These are phyloP conservation scores for Amphiura filiformis DNA, from an alignment of 35 echinoderm and acorn worm genomes.

Conservation along the genomic window DNA sequence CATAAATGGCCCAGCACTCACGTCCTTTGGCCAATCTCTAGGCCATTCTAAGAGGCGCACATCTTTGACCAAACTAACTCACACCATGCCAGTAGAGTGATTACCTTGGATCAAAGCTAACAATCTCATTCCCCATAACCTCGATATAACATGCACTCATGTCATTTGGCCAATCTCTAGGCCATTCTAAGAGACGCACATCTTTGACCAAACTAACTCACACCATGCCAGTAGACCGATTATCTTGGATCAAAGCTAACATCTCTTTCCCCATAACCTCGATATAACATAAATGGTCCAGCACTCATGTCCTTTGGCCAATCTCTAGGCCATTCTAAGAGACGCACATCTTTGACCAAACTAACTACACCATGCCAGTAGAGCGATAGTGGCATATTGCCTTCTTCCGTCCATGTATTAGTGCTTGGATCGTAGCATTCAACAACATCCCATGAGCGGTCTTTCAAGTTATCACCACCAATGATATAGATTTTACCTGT, in stretches of 20 bases:
- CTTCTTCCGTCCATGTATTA: constrained; percentile 38
- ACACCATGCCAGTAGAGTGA: no score
- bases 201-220: constrained; percentile 50
- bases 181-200: not conserved
- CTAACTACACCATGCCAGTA: constrained; percentile 59
- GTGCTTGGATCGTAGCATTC: constrained; percentile 64
- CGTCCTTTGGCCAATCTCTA: no score
- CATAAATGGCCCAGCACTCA: no score
- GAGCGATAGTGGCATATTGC: constrained; percentile 54
- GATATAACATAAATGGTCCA: constrained; percentile 51
- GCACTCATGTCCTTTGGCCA: not conserved
- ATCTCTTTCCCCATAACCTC: constrained; percentile 37
- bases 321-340: not conserved
- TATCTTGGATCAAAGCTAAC: constrained; percentile 56
- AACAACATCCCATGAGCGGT: constrained; percentile 42
- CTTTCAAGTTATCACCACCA: constrained; percentile 61
- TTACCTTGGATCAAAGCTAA: no score
- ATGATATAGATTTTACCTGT: constrained; percentile 71
- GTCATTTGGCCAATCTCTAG: not conserved
- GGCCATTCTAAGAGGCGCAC: no score
- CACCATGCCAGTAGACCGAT: constrained; percentile 55
- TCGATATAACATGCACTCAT: not conserved
- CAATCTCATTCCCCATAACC: no score
- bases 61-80: no score
- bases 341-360: constrained; percentile 26